phyloP scores from a whole-genome alignment of 2,888 invertebrate species.

The Petrolisthes manimaculis region DNA sequence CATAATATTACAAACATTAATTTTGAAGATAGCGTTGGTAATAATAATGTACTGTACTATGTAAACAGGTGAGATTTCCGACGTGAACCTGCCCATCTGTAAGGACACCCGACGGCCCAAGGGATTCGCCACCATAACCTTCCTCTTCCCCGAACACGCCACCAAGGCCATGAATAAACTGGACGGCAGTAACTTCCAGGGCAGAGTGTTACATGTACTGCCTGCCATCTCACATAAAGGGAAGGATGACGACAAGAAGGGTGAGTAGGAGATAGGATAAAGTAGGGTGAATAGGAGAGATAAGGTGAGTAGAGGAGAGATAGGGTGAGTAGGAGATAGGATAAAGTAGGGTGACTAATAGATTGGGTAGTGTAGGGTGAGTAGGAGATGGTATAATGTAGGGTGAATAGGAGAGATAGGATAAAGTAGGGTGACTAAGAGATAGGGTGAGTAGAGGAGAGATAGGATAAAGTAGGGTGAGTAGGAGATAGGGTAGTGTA shows the following conservation, averaged over 20 bases:
- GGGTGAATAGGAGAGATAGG: not conserved
- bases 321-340: not conserved
- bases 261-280: not conserved
- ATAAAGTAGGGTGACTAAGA: not conserved
- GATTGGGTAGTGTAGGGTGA: not conserved
- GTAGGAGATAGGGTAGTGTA: no score
- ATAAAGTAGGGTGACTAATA: not conserved
- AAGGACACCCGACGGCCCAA: conserved; percentile 83
- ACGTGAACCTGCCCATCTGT: conserved; percentile 91
- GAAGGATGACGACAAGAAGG: conserved; percentile 37
- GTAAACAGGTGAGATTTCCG: conserved; percentile 81
- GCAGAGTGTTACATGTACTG: conserved; percentile 91
- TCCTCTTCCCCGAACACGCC: conserved; percentile 95
- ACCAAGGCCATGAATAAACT: conserved; percentile 86
- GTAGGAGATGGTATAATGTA: not conserved
- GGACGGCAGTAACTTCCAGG: conserved; percentile 92
- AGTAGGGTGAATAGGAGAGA: not conserved
- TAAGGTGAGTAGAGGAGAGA: conserved; percentile 37
- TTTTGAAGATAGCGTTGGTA: no score
- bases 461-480: no score
- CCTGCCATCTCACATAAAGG: conserved; percentile 81
- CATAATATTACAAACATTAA: no score
- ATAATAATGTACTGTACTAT: no score
- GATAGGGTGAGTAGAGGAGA: not conserved
- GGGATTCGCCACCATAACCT: conserved; percentile 94